phyloP scores from a whole-genome alignment of 1,140 invertebrate species.

The Spodoptera litura region DNA sequence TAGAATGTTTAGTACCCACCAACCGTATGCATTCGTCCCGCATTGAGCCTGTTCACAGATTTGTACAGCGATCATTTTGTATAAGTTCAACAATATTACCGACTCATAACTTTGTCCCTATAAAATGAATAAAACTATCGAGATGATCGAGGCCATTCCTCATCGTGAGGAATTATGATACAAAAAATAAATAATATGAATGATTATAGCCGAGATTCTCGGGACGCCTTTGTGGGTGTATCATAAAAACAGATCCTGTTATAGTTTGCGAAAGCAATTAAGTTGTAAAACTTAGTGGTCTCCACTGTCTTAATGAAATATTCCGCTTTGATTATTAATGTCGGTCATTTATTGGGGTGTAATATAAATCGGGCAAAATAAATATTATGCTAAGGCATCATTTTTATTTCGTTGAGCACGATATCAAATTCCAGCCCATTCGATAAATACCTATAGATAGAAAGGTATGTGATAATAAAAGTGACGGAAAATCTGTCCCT shows the following conservation, averaged over 20 bases:
- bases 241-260: slow-evolving; percentile 80
- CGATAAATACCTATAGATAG: background rate
- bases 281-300: slow-evolving; percentile 81
- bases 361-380: slow-evolving; percentile 68
- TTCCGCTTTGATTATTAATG: slow-evolving; percentile 78
- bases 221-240: slow-evolving; percentile 62
- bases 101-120: slow-evolving; percentile 53
- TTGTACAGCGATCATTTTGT: slow-evolving; percentile 26
- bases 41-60: slow-evolving; percentile 3
- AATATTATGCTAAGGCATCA: slow-evolving; percentile 66
- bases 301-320: slow-evolving; percentile 81
- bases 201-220: slow-evolving; percentile 69
- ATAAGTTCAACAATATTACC: slow-evolving; percentile 47
- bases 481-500: slow-evolving; percentile 12
- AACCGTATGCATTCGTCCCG: slow-evolving; percentile 48
- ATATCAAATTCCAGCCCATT: slow-evolving; percentile 36
- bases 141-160: slow-evolving; percentile 67
- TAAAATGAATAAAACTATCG: slow-evolving; percentile 60
- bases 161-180: slow-evolving; percentile 74
- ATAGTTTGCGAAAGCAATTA: slow-evolving; percentile 84
- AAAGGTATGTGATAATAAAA: slow-evolving; percentile 4
- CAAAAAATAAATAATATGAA: slow-evolving; percentile 75
- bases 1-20: slow-evolving; percentile 66
- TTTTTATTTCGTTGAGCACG: slow-evolving; percentile 51
- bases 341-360: slow-evolving; percentile 67